Base-by-base conservation (phyloP, 2,797 vertebrate genomes). In the Pterois miles region DNA sequence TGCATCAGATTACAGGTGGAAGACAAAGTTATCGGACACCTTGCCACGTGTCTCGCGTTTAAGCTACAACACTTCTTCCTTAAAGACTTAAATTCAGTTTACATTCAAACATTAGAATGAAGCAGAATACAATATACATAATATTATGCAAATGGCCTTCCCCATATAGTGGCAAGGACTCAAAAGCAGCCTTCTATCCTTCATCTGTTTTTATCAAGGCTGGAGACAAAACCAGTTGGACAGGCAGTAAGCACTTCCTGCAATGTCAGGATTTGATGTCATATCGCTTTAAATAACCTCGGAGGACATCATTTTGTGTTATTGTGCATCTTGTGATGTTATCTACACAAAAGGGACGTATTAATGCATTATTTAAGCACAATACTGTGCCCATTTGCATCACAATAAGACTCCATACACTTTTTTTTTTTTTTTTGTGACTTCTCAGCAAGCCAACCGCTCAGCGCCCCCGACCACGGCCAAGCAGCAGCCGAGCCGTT, bases 1-100 rank as follows among this genome's bases (percentile, higher is more conserved):
- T 9, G 79, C 85, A 95, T 96, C 94, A 95, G 95, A 95, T 96
- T 94, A 93, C 90, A 92, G 91, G 88, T 86, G 33, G 89, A 91
- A 95, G 92, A 95, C 92, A 90, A 93, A 96, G 91, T 93, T 93
- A 93, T 94, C 90, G 82, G 91, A 91, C 91, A 74, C 84, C 80
- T 72, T 46, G 80, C 89, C 89, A 89, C 88, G 87, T 85, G 87
- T 86, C 90, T 58, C 10, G 68, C 65, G 68, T 91, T 89, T 80
- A 80, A 87, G 85, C 80, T 66, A 58, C 78, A 63, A 59, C 85
- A 80, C 76, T 78, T 76, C 71, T 22, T 58, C 62, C 74, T 29
- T 38, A 52, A 59, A 66, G 64, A 72, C 85, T 64, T 69, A 23
- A 78, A 88, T 78, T 83, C 75, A 59, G 76, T 76, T 82, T 81